A percentile compares a stretch with the other conserved stretches of the same genome.
These are phyloP conservation scores for Atopsyche davidsoni DNA, from an alignment of 1,140 invertebrate species.

Conservation along the genomic window DNA sequence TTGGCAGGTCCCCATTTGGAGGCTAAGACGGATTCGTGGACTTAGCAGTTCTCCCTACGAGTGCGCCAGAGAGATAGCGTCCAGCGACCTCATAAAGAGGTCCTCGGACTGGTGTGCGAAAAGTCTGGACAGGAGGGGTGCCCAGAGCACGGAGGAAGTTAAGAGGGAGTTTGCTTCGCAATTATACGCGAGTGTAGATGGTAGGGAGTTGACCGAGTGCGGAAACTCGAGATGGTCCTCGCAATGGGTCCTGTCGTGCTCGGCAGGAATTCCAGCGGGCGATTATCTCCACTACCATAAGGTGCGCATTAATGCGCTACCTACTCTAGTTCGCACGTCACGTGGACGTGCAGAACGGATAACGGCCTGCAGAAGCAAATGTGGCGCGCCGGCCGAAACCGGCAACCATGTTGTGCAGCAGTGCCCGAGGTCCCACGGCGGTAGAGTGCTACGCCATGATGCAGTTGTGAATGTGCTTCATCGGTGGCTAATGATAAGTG, in stretches of 20 bases:
- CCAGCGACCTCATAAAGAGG: constrained; percentile 16
- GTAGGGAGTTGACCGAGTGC: constrained; percentile 28
- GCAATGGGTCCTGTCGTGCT: constrained; percentile 5
- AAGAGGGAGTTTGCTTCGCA: constrained; percentile 13
- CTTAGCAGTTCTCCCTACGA: constrained; percentile 20
- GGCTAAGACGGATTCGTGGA: constrained; percentile 20
- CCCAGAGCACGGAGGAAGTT: constrained; percentile 7
- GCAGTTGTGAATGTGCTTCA: no score
- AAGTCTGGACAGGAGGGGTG: neutral
- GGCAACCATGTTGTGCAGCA: no score
- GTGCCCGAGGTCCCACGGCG: no score
- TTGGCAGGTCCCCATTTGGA: constrained; percentile 16
- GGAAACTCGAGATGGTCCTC: constrained; percentile 15
- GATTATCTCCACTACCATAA: no score
- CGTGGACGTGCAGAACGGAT: no score
- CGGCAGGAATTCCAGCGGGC: neutral
- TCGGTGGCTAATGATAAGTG: no score
- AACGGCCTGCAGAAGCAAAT: no score
- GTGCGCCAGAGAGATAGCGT: constrained; percentile 16
- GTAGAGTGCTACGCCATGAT: no score
- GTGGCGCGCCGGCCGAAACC: no score
- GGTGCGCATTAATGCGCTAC: no score
- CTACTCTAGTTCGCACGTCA: no score
- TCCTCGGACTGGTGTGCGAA: constrained; percentile 28
- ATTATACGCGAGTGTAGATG: constrained; percentile 27